phyloP scores from a whole-genome alignment of 2,113 vertebrate genomes.

The Zapornia atra region DNA sequence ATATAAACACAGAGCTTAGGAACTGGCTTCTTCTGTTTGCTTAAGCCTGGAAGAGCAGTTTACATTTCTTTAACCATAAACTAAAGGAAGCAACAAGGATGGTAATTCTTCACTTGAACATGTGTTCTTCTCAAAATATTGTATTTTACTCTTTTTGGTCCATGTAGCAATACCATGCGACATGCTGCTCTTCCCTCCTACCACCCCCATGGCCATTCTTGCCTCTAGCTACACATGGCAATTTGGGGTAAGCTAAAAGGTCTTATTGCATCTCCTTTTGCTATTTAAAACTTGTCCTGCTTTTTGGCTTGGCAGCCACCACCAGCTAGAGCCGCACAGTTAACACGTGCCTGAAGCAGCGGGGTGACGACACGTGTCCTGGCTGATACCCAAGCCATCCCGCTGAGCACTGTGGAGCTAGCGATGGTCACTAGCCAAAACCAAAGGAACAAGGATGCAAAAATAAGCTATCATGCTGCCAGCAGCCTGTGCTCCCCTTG shows the following conservation, averaged over 20 bases:
- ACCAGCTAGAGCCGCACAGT: neutral
- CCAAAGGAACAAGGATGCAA: neutral
- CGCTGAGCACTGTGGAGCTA: neutral
- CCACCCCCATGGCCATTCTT: neutral
- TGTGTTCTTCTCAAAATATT: neutral
- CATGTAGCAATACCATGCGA: neutral
- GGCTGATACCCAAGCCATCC: neutral
- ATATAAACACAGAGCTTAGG: neutral
- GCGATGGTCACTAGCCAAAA: neutral
- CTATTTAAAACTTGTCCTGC: neutral
- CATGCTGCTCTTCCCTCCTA: neutral
- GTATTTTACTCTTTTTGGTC: neutral
- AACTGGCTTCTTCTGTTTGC: neutral
- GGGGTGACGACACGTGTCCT: neutral
- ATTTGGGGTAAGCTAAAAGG: neutral
- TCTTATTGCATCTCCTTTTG: neutral
- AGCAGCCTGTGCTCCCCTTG: neutral
- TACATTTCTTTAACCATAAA: neutral
- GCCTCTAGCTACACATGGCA: neutral
- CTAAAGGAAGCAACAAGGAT: neutral
- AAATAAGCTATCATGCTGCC: neutral
- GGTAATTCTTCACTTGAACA: neutral
- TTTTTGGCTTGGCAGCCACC: rapidly evolving
- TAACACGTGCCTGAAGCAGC: rapidly evolving
- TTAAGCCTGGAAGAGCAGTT: neutral